Conservation (phyloP, 2,797 vertebrate species). For the Macroramphosus scolopax region DNA sequence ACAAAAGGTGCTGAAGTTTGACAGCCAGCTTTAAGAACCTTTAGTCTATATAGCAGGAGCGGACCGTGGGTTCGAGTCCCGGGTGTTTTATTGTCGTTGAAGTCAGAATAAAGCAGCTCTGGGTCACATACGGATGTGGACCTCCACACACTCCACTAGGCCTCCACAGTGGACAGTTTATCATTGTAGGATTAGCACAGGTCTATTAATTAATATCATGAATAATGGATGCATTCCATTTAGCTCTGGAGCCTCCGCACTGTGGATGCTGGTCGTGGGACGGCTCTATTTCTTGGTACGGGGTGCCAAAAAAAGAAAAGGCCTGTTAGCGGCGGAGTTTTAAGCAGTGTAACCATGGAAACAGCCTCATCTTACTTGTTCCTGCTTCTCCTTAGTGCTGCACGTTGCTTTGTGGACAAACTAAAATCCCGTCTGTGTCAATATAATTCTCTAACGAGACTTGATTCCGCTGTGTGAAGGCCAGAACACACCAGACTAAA, state of each 20-base stretch:
- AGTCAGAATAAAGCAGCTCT: not conserved
- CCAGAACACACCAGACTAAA: constrained; percentile 30
- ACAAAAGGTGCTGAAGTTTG: no score
- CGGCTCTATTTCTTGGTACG: no score
- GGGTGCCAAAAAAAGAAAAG: not conserved
- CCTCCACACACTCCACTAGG: constrained; percentile 1
- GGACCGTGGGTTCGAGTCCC: no score
- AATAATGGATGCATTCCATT: constrained; percentile 21
- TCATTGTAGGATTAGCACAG: constrained; percentile 1
- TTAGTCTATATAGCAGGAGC: no score
- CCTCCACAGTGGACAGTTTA: constrained; percentile 4
- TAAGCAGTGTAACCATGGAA: no score
- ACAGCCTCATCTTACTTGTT: no score
- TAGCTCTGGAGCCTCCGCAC: not conserved
- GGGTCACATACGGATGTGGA: not conserved
- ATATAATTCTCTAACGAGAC: constrained; percentile 37
- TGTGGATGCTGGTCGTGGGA: not conserved
- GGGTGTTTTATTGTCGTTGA: not conserved
- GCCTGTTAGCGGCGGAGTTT: no score
- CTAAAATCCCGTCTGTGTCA: no score
- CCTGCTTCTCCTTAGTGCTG: no score
- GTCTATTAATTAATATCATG: constrained; percentile 8
- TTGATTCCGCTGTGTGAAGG: constrained; percentile 41
- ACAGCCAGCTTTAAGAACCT: no score
- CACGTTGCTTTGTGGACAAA: no score